Conservation (phyloP, 2,113 vertebrate species). For the Elephantulus edwardii region DNA sequence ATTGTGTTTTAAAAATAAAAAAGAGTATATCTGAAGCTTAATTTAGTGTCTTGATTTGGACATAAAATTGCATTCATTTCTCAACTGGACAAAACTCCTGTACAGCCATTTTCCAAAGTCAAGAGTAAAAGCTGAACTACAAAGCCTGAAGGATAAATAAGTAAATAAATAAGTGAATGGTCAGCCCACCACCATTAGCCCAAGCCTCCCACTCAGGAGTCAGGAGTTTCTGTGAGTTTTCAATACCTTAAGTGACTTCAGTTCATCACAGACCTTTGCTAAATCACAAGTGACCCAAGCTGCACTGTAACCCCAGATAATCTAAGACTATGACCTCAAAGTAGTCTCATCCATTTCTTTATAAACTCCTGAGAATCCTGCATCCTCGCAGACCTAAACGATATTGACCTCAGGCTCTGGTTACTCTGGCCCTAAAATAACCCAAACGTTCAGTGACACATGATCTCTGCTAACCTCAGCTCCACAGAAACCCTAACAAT, state of each 20-base stretch:
- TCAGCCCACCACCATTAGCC: background rate
- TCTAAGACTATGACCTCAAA: too few relatives aligned
- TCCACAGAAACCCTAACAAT: background rate
- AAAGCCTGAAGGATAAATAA: background rate
- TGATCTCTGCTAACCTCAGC: too few relatives aligned
- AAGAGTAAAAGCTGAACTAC: background rate
- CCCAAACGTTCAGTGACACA: background rate
- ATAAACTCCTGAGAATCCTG: background rate
- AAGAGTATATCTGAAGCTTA: too few relatives aligned
- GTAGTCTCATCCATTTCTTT: too few relatives aligned
- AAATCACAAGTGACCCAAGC: too few relatives aligned
- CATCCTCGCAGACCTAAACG: background rate
- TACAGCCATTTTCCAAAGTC: background rate
- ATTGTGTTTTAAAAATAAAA: too few relatives aligned
- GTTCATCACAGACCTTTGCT: background rate
- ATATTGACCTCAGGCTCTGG: background rate
- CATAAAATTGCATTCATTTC: too few relatives aligned
- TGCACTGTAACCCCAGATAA: too few relatives aligned
- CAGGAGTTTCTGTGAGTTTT: background rate
- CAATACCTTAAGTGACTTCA: background rate
- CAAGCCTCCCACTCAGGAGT: background rate
- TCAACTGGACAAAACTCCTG: conserved; percentile 10
- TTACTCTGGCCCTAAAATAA: background rate
- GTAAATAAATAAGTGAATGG: background rate
- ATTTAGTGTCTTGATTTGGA: too few relatives aligned